Base-by-base conservation (phyloP, 2,113 vertebrate species). In the Oreotrochilus melanogaster region DNA sequence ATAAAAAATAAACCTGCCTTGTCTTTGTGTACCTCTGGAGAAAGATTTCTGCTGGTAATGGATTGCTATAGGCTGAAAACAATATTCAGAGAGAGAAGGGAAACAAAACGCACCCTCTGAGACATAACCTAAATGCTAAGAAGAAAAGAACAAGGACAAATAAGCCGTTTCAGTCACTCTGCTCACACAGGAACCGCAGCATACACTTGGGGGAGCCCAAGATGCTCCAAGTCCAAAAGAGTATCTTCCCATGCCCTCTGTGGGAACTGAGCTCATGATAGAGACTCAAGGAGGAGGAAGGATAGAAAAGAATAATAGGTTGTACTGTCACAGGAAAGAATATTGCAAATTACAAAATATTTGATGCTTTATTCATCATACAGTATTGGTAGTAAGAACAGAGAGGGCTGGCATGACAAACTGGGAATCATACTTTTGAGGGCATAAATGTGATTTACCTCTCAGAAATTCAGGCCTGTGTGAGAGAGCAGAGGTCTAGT, bases 221-320 rank as follows among this genome's bases (percentile, higher is more conserved):
- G 71, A 22, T 1, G 50, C 70, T 53, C 73, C 27, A 64, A 10
- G 58, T n/a, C 14, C 12, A 7, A 37, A 51, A 11, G 18, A 31
- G 33, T 8, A 16, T 15, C 2, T 60, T 37, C 61, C 39, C 17
- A 4, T 25, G 47, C 6, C 33, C n/a, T 31, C 11, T 0, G 1
- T 35, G 51, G 23, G 51, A 65, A 18, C 31, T 48, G 21, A 23
- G 27, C 19, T 53, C 25, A 10, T 35, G 66, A 23, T 2, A 57
- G n/a, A 45, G 16, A 33, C 30, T 45, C 2, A 1, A 0, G 2
- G 25, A 47, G 39, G 24, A 61, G 18, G 35, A 70, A 67, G 39
- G 33, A 4, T 2, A 42, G 57, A 39, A 78, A 56, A 56, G 74
- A 65, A 23, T 22, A 39, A 3, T 31, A 69, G 27, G 39, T 42